A percentile compares a stretch with the other conserved stretches of the same genome.
Evolutionary conservation across 2,888 invertebrate species (phyloP).

Genomic region (Flabesymbios commensalis): DNA sequence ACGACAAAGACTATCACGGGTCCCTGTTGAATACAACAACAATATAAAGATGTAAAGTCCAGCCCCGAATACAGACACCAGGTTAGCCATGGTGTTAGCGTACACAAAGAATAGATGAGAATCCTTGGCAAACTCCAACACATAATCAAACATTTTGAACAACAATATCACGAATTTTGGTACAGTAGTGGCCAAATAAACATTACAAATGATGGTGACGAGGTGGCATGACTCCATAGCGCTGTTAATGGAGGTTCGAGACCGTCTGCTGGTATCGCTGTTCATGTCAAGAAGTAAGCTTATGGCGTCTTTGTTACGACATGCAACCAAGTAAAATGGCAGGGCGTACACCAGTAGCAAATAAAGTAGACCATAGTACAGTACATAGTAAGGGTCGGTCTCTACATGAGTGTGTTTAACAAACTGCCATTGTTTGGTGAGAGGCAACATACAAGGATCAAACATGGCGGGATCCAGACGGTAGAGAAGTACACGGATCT

Average conservation of each 20-base stretch:
- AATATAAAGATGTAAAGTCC: slow-evolving; percentile 14
- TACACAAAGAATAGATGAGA: slow-evolving; percentile 25
- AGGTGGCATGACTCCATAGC: slow-evolving; percentile 14
- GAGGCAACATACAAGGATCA: slow-evolving; percentile 12
- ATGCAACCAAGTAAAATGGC: slow-evolving; percentile 27
- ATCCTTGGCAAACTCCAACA: slow-evolving; percentile 7
- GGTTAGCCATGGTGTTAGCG: slow-evolving; percentile 28
- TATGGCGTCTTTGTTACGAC: slow-evolving; percentile 28
- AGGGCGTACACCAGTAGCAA: slow-evolving; percentile 19
- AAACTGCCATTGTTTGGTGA: slow-evolving; percentile 31
- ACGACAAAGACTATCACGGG: too few species aligned
- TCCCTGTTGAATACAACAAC: too few species aligned
- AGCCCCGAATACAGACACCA: slow-evolving; percentile 20
- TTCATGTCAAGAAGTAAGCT: slow-evolving; percentile 21
- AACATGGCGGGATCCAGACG: neutral
- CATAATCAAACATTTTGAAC: slow-evolving; percentile 28
- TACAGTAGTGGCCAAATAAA: slow-evolving; percentile 25
- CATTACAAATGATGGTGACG: slow-evolving; percentile 23
- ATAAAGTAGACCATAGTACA: slow-evolving; percentile 29
- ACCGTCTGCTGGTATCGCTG: neutral
- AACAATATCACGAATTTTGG: slow-evolving; percentile 25
- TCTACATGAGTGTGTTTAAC: slow-evolving; percentile 4
- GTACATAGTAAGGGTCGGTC: slow-evolving; percentile 24
- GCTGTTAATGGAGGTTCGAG: neutral
- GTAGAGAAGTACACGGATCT: slow-evolving; percentile 11